These are phyloP conservation scores for Sminthopsis crassicaudata DNA, from an alignment of 2,113 vertebrate genomes.

Conservation along the genomic window DNA sequence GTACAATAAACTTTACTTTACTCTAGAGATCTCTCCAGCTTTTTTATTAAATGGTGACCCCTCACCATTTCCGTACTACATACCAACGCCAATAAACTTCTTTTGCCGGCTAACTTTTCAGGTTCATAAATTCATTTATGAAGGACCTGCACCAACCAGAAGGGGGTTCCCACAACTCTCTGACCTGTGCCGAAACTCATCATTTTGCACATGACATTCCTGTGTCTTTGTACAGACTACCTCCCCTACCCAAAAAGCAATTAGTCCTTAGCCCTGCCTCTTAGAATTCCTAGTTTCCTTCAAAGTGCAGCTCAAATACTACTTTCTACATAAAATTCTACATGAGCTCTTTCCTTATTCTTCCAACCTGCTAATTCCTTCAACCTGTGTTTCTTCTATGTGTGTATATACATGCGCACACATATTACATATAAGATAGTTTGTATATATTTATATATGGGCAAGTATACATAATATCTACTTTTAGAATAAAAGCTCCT, in stretches of 20 bases:
- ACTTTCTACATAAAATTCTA: not conserved
- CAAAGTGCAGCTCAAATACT: not conserved
- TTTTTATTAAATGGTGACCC: too few species aligned
- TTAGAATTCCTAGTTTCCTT: not conserved
- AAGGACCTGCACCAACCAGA: too few species aligned
- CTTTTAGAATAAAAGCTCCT: not conserved
- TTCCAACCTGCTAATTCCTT: not conserved
- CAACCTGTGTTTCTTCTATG: not conserved
- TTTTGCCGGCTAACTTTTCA: too few species aligned
- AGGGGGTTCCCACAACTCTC: too few species aligned
- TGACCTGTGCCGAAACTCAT: too few species aligned
- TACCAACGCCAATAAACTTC: too few species aligned
- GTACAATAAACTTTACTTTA: too few species aligned
- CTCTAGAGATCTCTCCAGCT: too few species aligned
- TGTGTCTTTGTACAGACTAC: not conserved
- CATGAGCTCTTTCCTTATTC: not conserved
- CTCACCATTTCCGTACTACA: too few species aligned
- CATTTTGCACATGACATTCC: not conserved
- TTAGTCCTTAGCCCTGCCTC: not conserved
- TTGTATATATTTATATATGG: not conserved
- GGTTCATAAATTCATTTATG: too few species aligned
- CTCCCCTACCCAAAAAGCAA: not conserved
- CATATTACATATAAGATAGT: not conserved
- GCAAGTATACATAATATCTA: not conserved
- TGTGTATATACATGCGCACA: not conserved